Evolutionary conservation across 2,888 invertebrate species (phyloP).

Genomic region (Orthosia cruda): DNA sequence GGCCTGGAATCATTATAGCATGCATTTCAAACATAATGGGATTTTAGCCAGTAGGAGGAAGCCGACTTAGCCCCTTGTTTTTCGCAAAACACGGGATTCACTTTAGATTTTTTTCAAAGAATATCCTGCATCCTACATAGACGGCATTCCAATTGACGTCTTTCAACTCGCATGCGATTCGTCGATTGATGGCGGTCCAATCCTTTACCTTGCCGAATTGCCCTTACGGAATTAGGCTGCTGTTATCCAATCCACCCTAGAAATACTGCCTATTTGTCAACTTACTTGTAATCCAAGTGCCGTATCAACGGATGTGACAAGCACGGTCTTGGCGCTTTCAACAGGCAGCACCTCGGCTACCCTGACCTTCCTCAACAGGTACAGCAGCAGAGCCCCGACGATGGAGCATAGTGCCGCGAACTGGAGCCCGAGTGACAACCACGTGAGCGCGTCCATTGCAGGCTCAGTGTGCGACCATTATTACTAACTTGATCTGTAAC

Average conservation of each 20-base stretch:
- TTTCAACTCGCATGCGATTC: too few species aligned
- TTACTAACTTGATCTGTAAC: constrained; percentile 80
- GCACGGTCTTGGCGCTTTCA: constrained; percentile 94
- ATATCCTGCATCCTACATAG: too few species aligned
- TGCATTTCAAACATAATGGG: too few species aligned
- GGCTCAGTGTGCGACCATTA: constrained; percentile 79
- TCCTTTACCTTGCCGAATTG: too few species aligned
- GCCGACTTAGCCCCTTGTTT: neutral
- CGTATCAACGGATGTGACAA: constrained; percentile 96
- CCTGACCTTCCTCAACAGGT: constrained; percentile 95
- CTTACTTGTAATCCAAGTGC: constrained; percentile 95
- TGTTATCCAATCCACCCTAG: too few species aligned
- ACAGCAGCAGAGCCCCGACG: constrained; percentile 95
- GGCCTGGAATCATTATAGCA: neutral
- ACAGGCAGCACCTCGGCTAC: constrained; percentile 90
- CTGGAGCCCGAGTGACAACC: constrained; percentile 95
- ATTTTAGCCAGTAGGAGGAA: too few species aligned
- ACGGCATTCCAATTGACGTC: too few species aligned
- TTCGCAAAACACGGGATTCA: neutral
- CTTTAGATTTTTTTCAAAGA: too few species aligned
- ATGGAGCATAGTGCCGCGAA: constrained; percentile 96
- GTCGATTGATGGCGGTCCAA: too few species aligned
- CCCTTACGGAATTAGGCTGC: too few species aligned
- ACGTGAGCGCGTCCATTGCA: constrained; percentile 95
- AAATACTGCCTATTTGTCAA: neutral